Conservation (phyloP, 2,888 invertebrate species). For the Chloroclystis v-ata region DNA sequence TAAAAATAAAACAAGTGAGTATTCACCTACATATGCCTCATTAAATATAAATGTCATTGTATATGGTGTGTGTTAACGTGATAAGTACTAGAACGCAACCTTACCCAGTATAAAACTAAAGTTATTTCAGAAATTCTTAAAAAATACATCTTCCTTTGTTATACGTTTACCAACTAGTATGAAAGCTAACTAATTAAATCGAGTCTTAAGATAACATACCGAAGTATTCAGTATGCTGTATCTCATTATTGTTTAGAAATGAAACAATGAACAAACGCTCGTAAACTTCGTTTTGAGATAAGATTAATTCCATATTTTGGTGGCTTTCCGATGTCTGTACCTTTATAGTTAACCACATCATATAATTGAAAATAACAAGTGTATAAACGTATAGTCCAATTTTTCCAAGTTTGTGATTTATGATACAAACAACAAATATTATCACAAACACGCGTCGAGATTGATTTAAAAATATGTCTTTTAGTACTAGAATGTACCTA, state of each 20-base stretch:
- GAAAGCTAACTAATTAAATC: conserved; percentile 34
- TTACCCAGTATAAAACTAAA: conserved; percentile 12
- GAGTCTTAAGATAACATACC: conserved; percentile 1
- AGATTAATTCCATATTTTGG: conserved; percentile 19
- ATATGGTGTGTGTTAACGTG: no score
- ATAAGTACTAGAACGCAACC: not conserved
- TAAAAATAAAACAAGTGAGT: not conserved
- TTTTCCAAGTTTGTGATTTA: no score
- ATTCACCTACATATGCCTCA: no score
- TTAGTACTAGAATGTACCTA: no score
- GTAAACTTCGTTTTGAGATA: conserved; percentile 43
- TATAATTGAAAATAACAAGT: no score
- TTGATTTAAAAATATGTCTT: no score
- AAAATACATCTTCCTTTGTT: conserved; percentile 7
- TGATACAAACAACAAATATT: no score
- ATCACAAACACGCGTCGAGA: no score
- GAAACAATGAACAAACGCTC: conserved; percentile 59
- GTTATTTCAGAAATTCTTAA: conserved; percentile 6
- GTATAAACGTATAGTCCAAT: no score
- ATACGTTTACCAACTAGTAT: conserved; percentile 50
- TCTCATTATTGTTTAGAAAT: conserved; percentile 44
- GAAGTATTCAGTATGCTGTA: conserved; percentile 23
- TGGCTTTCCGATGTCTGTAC: not conserved
- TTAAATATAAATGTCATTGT: no score
- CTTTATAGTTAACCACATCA: not conserved